Conservation (phyloP, 2,888 invertebrate genomes). For the Leptarthrus brevirostris region DNA sequence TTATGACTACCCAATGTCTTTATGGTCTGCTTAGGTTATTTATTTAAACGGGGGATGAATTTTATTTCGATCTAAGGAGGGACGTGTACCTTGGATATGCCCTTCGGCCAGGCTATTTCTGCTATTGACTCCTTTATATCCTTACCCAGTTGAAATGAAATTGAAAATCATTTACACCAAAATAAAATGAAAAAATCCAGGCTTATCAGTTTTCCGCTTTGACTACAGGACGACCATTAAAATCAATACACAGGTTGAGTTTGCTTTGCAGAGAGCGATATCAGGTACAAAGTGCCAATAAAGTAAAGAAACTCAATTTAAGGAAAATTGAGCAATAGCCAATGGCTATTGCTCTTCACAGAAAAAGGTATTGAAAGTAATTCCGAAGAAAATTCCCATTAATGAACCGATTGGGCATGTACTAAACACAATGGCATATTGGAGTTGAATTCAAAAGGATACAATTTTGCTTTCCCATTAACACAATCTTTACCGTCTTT, state of each 20-base stretch:
- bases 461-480: too few relatives aligned
- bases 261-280: not conserved
- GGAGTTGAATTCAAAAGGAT: too few relatives aligned
- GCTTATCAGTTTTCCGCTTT: not conserved
- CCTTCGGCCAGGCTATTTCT: not conserved
- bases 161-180: slow-evolving; percentile 14
- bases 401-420: too few relatives aligned
- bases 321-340: not conserved
- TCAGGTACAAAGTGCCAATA: not conserved
- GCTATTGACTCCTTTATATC: not conserved
- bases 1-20: slow-evolving; percentile 14
- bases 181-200: not conserved
- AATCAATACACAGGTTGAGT: not conserved
- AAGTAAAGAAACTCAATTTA: not conserved
- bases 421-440: too few relatives aligned
- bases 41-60: slow-evolving; percentile 10
- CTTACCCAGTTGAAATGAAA: not conserved
- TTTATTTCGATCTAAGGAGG: not conserved
- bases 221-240: not conserved
- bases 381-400: too few relatives aligned
- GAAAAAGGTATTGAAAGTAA: too few relatives aligned
- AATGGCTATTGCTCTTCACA: not conserved
- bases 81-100: not conserved
- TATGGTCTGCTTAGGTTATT: slow-evolving; percentile 18
- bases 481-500: too few relatives aligned